phyloP scores from a whole-genome alignment of 2,888 invertebrate genomes.

The Hedya salicella region DNA sequence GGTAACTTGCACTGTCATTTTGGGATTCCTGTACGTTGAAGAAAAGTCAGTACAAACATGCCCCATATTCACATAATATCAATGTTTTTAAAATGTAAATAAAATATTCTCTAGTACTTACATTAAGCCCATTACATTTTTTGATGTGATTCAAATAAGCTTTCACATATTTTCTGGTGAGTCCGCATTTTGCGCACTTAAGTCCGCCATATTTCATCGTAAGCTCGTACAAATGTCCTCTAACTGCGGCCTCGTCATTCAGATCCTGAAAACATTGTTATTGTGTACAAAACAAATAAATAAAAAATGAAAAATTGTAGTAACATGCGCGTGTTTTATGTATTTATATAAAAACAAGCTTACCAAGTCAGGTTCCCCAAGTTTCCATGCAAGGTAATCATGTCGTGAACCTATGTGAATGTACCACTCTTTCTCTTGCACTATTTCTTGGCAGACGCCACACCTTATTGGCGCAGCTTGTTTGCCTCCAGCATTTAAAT shows the following conservation, averaged over 20 bases:
- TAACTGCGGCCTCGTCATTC: constrained; percentile 32
- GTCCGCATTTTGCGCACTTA: constrained; percentile 52
- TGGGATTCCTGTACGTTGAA: neutral
- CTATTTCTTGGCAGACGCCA: neutral
- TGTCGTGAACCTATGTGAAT: neutral
- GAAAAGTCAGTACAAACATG: too few species aligned
- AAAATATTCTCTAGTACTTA: neutral
- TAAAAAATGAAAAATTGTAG: too few species aligned
- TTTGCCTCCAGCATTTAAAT: neutral
- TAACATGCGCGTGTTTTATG: neutral
- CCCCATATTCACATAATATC: too few species aligned
- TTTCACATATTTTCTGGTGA: constrained; percentile 45
- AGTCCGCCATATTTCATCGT: constrained; percentile 31
- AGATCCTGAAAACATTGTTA: constrained; percentile 45
- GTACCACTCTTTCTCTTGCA: neutral
- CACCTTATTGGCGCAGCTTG: neutral
- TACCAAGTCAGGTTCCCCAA: neutral
- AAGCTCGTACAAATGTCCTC: constrained; percentile 42
- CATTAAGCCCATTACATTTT: constrained; percentile 29
- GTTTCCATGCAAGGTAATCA: neutral
- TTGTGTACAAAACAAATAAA: too few species aligned
- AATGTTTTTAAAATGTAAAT: neutral
- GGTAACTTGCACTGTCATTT: neutral
- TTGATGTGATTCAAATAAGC: constrained; percentile 45
- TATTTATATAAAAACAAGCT: neutral